Evolutionary conservation across 2,888 invertebrate genomes (phyloP).

Genomic region (Magallana nippona): DNA sequence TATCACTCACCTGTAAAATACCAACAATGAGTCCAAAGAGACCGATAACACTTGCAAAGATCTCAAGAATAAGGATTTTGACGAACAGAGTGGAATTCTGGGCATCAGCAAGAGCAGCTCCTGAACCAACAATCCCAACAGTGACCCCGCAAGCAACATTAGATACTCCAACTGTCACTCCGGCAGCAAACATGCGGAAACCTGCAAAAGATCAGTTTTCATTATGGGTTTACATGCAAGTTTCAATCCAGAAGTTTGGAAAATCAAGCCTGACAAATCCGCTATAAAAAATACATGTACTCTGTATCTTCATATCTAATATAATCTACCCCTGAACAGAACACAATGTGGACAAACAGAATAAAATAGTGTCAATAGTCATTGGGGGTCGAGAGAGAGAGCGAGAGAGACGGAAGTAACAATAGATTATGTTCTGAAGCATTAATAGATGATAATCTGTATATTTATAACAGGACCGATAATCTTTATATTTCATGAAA

Average conservation of each 20-base stretch:
- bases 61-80: conserved; percentile 98
- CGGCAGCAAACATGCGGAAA: conserved; percentile 97
- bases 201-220: conserved; percentile 81
- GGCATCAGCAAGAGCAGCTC: conserved; percentile 98
- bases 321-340: no score
- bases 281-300: no score
- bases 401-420: no score
- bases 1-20: conserved; percentile 82
- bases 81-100: conserved; percentile 97
- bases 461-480: no score
- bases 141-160: conserved; percentile 97
- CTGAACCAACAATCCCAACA: conserved; percentile 98
- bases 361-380: no score
- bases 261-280: no score
- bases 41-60: conserved; percentile 99
- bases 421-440: no score
- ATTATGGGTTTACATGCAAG: background rate
- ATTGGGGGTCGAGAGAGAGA: no score
- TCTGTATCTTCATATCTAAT: no score
- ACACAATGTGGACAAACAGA: no score
- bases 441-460: no score
- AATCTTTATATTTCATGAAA: no score
- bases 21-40: conserved; percentile 99
- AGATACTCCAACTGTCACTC: conserved; percentile 95
- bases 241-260: background rate